phyloP scores from a whole-genome alignment of 2,888 invertebrate species.

The Sinohyriopsis cumingii region DNA sequence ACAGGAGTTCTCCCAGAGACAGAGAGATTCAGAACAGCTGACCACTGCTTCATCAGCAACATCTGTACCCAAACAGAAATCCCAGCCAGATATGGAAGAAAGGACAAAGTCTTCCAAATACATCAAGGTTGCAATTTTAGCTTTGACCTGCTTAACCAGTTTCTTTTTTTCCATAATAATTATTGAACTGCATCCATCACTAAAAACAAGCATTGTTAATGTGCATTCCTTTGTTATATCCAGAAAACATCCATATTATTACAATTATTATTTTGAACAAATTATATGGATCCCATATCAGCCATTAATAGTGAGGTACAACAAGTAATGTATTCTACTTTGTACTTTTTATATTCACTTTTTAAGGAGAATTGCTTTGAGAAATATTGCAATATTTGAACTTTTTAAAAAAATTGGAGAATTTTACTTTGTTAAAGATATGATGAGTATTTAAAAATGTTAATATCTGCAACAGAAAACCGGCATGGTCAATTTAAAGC shows the following conservation, averaged over 20 bases:
- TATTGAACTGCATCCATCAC: background rate
- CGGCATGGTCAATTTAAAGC: too few relatives aligned
- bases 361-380: too few relatives aligned
- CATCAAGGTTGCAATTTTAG: conserved; percentile 31
- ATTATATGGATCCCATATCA: too few relatives aligned
- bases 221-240: background rate
- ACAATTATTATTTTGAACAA: too few relatives aligned
- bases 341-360: too few relatives aligned
- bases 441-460: too few relatives aligned
- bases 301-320: too few relatives aligned
- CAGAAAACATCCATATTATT: background rate
- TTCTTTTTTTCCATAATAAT: background rate
- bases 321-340: too few relatives aligned
- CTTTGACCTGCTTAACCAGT: background rate
- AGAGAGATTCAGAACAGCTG: conserved; percentile 48
- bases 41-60: conserved; percentile 11
- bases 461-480: too few relatives aligned
- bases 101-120: conserved; percentile 37
- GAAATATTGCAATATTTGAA: too few relatives aligned
- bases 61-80: conserved; percentile 42
- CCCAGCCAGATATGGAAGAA: conserved; percentile 24
- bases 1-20: conserved; percentile 59
- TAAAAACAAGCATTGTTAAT: background rate
- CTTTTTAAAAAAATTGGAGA: too few relatives aligned
- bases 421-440: too few relatives aligned